These are phyloP conservation scores for Actinernus sp. DNA, from an alignment of 92 coral and sea anemone species.

Conservation along the genomic window DNA sequence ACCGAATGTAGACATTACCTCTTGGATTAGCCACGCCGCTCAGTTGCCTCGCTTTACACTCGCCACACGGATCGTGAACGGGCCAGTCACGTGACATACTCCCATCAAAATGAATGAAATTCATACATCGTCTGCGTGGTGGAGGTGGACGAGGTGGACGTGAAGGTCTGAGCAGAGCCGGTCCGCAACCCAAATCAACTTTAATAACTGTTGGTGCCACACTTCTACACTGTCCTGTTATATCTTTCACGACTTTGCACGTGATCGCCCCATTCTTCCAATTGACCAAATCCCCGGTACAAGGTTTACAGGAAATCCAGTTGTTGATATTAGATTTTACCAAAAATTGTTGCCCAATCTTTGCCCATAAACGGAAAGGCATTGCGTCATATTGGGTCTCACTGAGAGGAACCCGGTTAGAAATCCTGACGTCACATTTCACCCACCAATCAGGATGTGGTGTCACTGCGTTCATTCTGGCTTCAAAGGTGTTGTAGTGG, in stretches of 20 bases:
- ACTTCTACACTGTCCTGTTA: constrained; percentile 3
- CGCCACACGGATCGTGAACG: constrained; percentile 68
- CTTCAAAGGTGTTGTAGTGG: constrained; percentile 29
- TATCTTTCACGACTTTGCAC: constrained; percentile 10
- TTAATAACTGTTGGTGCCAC: not conserved
- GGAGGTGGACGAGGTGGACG: not conserved
- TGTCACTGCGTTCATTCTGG: constrained; percentile 43
- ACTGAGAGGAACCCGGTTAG: constrained; percentile 25
- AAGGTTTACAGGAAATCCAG: constrained; percentile 51
- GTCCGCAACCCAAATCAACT: not conserved
- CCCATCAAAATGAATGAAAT: constrained; percentile 36
- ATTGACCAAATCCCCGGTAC: constrained; percentile 41
- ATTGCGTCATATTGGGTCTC: constrained; percentile 57
- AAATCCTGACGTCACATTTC: not conserved
- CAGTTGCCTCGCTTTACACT: not conserved
- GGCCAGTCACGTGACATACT: constrained; percentile 37
- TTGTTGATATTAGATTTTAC: constrained; percentile 75
- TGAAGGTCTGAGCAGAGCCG: not conserved
- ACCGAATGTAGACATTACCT: constrained; percentile 75
- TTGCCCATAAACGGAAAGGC: constrained; percentile 45
- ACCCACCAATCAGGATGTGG: constrained; percentile 63
- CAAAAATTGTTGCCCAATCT: constrained; percentile 49
- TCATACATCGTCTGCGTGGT: not conserved
- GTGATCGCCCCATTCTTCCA: constrained; percentile 7
- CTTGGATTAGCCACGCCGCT: constrained; percentile 66